Evolutionary conservation across 2,113 vertebrate genomes (phyloP).

Genomic region (rat (Rattus norvegicus)): DNA sequence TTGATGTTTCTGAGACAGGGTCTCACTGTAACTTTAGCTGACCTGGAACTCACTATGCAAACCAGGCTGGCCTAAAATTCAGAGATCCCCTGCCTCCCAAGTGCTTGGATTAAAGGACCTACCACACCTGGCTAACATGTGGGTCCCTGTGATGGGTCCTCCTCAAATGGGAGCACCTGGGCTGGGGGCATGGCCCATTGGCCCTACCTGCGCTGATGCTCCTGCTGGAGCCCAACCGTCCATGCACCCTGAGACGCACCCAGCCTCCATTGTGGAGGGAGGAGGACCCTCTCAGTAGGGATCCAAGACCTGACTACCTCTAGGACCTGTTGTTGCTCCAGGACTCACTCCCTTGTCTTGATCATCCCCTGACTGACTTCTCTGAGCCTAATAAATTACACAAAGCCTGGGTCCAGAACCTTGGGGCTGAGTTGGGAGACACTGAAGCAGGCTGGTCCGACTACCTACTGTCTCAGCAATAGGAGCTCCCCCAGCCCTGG

Average conservation of each 20-base stretch:
- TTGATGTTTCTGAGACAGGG: too few relatives aligned
- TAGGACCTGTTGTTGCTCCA: neutral
- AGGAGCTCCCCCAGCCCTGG: neutral
- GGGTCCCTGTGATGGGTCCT: neutral
- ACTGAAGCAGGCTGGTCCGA: neutral
- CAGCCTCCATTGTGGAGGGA: neutral
- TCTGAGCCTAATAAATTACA: neutral
- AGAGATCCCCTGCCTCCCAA: too few relatives aligned
- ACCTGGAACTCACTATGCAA: too few relatives aligned
- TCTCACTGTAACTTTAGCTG: too few relatives aligned
- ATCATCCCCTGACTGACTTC: neutral
- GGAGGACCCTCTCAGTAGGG: too few relatives aligned
- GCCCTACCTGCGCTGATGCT: neutral
- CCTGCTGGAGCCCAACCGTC: neutral
- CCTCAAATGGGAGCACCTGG: too few relatives aligned
- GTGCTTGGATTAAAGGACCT: too few relatives aligned
- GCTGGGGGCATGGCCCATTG: neutral
- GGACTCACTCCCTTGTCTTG: too few relatives aligned
- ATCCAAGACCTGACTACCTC: neutral
- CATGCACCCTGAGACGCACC: neutral
- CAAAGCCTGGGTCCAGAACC: too few relatives aligned
- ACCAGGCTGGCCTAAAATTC: too few relatives aligned
- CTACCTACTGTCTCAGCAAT: neutral
- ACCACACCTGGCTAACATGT: neutral
- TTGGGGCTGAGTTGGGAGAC: too few relatives aligned